Evolutionary conservation across 2,797 vertebrate species (phyloP).

Genomic region (Bufotes viridis): DNA sequence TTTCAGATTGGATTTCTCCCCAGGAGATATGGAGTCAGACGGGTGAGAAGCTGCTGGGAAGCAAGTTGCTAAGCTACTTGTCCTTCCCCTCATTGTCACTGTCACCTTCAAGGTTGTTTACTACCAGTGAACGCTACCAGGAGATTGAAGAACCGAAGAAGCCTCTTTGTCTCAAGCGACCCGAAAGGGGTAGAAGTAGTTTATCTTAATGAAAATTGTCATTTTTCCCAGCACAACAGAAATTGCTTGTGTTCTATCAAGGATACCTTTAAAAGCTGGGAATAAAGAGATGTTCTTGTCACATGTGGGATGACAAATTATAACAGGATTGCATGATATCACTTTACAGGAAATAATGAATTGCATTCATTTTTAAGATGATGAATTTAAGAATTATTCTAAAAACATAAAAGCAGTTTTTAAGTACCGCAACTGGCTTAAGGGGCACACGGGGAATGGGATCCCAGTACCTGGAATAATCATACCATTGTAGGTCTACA

Average conservation of each 20-base stretch:
- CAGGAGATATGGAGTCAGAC: conserved; percentile 54
- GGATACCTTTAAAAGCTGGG: not conserved
- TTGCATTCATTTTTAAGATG: no score
- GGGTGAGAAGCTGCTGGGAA: not conserved
- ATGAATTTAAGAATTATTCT: no score
- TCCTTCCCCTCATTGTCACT: conserved; percentile 41
- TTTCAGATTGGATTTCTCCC: conserved; percentile 53
- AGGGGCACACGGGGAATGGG: no score
- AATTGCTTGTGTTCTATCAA: not conserved
- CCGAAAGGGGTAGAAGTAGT: conserved; percentile 38
- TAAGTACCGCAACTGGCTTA: no score
- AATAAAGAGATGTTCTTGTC: not conserved
- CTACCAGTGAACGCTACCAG: conserved; percentile 42
- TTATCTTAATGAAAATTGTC: conserved; percentile 61
- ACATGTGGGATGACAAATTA: no score
- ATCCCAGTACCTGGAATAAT: no score
- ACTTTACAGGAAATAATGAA: not conserved
- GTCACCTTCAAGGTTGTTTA: conserved; percentile 56
- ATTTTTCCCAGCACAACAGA: conserved; percentile 53
- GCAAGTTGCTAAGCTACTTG: conserved; percentile 34
- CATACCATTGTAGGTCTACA: no score
- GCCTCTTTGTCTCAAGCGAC: conserved; percentile 21
- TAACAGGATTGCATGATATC: not conserved
- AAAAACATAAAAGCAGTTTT: no score
- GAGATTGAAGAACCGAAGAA: conserved; percentile 15